Percentiles rank a stretch among this genome's conserved stretches.
phyloP scores from a whole-genome alignment of 2,113 vertebrate genomes.

The Zingel zingel region DNA sequence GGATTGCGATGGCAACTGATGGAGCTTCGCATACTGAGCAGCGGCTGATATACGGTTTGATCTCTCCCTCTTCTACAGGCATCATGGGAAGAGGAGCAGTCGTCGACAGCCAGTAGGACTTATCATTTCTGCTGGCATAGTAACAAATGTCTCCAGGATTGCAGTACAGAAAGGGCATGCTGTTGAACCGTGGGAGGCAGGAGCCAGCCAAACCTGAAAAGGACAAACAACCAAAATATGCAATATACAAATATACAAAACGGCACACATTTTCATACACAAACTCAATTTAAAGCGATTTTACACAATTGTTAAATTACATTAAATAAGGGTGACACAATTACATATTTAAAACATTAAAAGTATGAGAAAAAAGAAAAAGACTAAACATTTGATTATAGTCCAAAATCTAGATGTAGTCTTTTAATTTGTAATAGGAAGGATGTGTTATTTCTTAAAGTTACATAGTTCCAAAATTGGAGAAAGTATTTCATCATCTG shows the following conservation, averaged over 20 bases:
- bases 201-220: conserved; percentile 93
- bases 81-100: conserved; percentile 98
- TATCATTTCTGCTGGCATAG: conserved; percentile 97
- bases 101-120: conserved; percentile 98
- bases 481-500: not conserved
- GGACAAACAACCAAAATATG: conserved; percentile 21
- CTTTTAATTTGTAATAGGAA: not conserved
- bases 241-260: no score
- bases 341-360: not conserved
- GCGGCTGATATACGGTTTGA: conserved; percentile 96
- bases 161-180: conserved; percentile 99
- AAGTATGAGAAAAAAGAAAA: not conserved
- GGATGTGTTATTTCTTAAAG: not conserved
- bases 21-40: conserved; percentile 98
- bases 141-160: conserved; percentile 96
- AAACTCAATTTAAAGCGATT: not conserved
- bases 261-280: not conserved
- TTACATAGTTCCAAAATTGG: not conserved
- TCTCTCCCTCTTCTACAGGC: conserved; percentile 92
- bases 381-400: not conserved
- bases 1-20: conserved; percentile 94
- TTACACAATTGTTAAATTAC: not conserved
- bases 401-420: not conserved
- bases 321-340: not conserved
- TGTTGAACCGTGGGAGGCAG: conserved; percentile 94